These are phyloP conservation scores for Peromyscus eremicus DNA, from an alignment of 2,797 vertebrate species.

Conservation along the genomic window DNA sequence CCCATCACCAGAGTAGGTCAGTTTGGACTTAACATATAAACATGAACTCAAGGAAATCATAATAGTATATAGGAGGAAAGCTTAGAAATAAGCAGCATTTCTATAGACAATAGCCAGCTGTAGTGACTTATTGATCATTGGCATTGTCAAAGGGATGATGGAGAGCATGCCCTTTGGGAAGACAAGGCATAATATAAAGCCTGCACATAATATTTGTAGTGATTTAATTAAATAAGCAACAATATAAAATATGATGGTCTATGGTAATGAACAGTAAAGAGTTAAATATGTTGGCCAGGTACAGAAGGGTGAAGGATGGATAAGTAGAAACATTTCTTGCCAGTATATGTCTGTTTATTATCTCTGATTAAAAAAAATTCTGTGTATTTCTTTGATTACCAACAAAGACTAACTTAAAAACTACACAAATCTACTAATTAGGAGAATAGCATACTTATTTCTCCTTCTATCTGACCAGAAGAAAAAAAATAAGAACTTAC, in stretches of 20 bases:
- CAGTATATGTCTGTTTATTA: not conserved
- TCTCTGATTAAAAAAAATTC: not conserved
- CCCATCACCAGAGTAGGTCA: too few species aligned
- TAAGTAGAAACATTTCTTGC: not conserved
- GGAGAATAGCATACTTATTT: not conserved
- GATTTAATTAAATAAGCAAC: not conserved
- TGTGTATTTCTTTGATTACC: not conserved
- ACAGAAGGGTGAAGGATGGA: not conserved
- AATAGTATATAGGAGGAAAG: not conserved
- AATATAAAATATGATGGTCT: not conserved
- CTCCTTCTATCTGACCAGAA: not conserved
- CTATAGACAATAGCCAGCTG: not conserved
- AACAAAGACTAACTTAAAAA: constrained; percentile 29
- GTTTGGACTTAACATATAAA: not conserved
- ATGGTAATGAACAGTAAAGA: not conserved
- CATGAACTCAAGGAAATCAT: not conserved
- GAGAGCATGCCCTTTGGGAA: not conserved
- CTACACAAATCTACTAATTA: not conserved
- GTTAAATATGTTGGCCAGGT: not conserved
- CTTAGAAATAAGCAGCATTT: not conserved
- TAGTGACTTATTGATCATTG: constrained; percentile 1
- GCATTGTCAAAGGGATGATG: not conserved
- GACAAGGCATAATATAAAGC: not conserved
- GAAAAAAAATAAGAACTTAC: not conserved
- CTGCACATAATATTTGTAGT: not conserved